phyloP scores from a whole-genome alignment of 1,140 invertebrate species.

The Sipha flava region DNA sequence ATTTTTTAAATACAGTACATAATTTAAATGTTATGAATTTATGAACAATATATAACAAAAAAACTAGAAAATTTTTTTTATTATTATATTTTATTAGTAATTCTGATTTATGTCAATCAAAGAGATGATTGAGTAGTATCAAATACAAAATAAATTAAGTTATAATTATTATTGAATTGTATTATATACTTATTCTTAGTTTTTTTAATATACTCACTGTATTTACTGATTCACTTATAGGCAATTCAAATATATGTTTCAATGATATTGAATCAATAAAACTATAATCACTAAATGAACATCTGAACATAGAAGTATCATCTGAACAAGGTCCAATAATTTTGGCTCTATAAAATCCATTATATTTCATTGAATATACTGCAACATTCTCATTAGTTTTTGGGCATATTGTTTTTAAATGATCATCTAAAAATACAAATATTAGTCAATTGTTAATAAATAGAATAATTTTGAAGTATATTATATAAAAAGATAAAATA shows the following conservation, averaged over 20 bases:
- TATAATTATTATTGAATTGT: not conserved
- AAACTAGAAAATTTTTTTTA: too few relatives aligned
- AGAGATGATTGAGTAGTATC: too few relatives aligned
- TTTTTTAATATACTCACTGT: not conserved
- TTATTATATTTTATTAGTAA: too few relatives aligned
- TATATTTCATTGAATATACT: not conserved
- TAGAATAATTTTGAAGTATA: not conserved
- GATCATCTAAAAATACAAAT: not conserved
- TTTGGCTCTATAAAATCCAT: slow-evolving; percentile 4
- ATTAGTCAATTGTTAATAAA: not conserved
- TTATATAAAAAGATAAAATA: not conserved
- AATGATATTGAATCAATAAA: not conserved
- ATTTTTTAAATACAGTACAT: too few relatives aligned
- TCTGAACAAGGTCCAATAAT: not conserved
- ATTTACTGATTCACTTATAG: not conserved
- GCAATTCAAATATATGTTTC: not conserved
- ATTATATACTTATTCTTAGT: not conserved
- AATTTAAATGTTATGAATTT: too few relatives aligned
- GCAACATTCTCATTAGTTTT: not conserved
- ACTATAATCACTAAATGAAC: not conserved
- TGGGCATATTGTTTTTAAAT: not conserved
- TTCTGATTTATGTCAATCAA: too few relatives aligned
- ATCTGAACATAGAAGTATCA: not conserved
- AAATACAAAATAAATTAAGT: not conserved
- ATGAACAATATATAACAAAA: too few relatives aligned